Base-by-base conservation (phyloP, 1,140 invertebrate genomes). In the Zaprionus camerounensis region DNA sequence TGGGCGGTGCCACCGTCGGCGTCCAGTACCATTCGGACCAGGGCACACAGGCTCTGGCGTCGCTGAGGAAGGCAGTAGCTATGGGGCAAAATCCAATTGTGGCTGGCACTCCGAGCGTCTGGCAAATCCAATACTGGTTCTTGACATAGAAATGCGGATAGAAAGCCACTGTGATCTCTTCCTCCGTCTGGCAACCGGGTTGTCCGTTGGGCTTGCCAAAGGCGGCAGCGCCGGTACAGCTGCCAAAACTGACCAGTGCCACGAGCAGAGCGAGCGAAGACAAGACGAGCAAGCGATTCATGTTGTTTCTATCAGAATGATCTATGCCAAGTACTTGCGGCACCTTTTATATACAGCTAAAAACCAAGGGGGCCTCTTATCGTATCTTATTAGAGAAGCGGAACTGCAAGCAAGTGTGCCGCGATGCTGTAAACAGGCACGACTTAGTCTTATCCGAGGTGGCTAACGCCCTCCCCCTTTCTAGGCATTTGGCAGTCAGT, bases 131-230 rank as follows among this genome's bases (percentile, higher is more conserved):
- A 38, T 71, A 91, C 38, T 65, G 17, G n/a, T 51, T 78, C 64
- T 91, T 91, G 22, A 64, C 46, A 34, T 58, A 69, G 28, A 81
- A 90, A 49, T 91, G 79, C 5, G 71, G 62, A 64, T 86, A 91
- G 7, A 7, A 3, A 11, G 5, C n/a, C 20, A 70, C 61, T 0
- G 31, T 5, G 38, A 91, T 41, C 56, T 91, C 91, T 53, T 73
- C 61, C n/a, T 71, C 69, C 5, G 91, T 91, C 34, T 74, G 77
- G 49, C 91, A 91, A 0, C 86, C 85, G 0, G 91, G 91, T n/a
- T 87, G 85, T 9, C 91, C 91, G 11, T 68, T 87, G 22, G 70
- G 69, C 22, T 84, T 88, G 38, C 6, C 55, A 28, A 62, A 73
- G 55, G 70, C 13, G 15, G 53, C 66, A 7, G 57, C 80, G 15